These are phyloP conservation scores for Diaprepes abbreviatus DNA, from an alignment of 2,888 invertebrate species.

Conservation along the genomic window DNA sequence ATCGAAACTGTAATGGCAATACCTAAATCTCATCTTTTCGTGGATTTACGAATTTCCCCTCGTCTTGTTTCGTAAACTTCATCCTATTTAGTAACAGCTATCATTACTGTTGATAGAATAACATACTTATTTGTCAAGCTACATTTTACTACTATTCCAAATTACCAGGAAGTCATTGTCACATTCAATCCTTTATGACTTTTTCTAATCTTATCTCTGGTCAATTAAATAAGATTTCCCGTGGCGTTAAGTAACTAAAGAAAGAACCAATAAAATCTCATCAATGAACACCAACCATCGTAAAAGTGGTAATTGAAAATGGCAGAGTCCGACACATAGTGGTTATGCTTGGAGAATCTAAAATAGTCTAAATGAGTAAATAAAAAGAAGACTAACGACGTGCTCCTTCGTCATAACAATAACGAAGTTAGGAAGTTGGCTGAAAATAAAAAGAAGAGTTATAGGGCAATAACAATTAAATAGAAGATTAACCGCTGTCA, in stretches of 20 bases:
- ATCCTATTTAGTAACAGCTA: too few species aligned
- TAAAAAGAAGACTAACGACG: conserved; percentile 33
- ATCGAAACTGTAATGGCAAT: too few species aligned
- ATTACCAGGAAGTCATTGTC: neutral
- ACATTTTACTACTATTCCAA: too few species aligned
- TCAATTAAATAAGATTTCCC: conserved; percentile 45
- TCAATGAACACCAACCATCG: conserved; percentile 45
- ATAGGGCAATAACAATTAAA: conserved; percentile 40
- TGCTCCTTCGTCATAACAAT: conserved; percentile 33
- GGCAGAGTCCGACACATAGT: conserved; percentile 38
- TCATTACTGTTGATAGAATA: too few species aligned
- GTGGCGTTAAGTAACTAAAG: conserved; percentile 39
- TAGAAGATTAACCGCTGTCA: conserved; percentile 38
- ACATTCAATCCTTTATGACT: conserved; percentile 18
- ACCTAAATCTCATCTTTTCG: too few species aligned
- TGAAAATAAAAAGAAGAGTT: conserved; percentile 28
- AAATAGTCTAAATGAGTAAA: conserved; percentile 39
- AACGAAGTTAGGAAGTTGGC: conserved; percentile 24
- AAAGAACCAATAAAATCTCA: conserved; percentile 46
- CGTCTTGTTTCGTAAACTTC: too few species aligned
- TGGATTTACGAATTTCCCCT: too few species aligned
- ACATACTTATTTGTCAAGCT: too few species aligned
- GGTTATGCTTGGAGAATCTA: conserved; percentile 33
- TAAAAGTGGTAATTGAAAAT: conserved; percentile 47
- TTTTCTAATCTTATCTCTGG: conserved; percentile 19